phyloP scores from a whole-genome alignment of 2,888 invertebrate species.

The Cantharis rufa region DNA sequence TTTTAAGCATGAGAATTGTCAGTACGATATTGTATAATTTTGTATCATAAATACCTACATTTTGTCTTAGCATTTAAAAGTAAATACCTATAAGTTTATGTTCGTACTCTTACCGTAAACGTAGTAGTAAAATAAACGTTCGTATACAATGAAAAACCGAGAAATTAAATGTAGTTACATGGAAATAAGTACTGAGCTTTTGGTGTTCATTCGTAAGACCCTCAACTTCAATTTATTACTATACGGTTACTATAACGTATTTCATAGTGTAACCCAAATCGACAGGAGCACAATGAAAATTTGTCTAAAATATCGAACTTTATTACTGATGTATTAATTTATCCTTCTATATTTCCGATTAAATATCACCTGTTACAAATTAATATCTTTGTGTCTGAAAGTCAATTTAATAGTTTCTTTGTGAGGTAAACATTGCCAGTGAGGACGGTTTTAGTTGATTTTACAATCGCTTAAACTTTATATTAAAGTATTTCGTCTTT shows the following conservation, averaged over 20 bases:
- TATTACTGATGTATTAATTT: not conserved
- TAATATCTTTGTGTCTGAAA: not conserved
- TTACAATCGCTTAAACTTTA: not conserved
- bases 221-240: not conserved
- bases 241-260: not conserved
- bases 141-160: not conserved
- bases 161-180: not conserved
- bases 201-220: not conserved
- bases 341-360: not conserved
- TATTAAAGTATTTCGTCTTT: not conserved
- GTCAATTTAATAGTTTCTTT: not conserved
- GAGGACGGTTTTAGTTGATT: not conserved
- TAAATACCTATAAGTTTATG: too few species aligned
- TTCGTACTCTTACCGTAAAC: too few species aligned
- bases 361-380: not conserved
- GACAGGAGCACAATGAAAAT: not conserved
- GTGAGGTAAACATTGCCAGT: not conserved
- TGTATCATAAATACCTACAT: too few species aligned
- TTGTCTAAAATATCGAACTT: not conserved
- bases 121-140: too few species aligned
- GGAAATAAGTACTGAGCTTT: not conserved
- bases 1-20: too few species aligned
- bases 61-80: too few species aligned
- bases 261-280: not conserved
- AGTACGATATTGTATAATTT: too few species aligned